phyloP scores from a whole-genome alignment of 1,140 invertebrate species.

The Forficula auricularia region DNA sequence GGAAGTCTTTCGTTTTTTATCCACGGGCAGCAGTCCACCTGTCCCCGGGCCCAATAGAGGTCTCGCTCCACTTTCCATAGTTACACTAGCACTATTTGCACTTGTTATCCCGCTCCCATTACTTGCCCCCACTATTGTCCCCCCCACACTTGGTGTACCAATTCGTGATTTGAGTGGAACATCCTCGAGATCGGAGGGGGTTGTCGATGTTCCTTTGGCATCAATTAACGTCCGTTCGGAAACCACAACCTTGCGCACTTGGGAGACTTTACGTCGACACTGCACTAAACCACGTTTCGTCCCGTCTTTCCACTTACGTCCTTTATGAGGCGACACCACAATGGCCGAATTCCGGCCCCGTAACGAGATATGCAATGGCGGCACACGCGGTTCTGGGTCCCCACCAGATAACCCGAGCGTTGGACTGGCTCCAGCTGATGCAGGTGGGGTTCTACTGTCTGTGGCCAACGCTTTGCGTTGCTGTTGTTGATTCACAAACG shows the following conservation, averaged over 20 bases:
- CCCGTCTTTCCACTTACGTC: neutral
- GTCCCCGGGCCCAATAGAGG: neutral
- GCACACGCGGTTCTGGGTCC: constrained; percentile 50
- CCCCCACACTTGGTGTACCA: neutral
- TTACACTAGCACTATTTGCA: neutral
- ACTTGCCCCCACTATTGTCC: neutral
- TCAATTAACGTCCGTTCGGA: too few species aligned
- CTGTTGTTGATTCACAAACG: constrained; percentile 40
- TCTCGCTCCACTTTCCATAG: neutral
- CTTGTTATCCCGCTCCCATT: neutral
- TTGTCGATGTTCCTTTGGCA: constrained; percentile 1
- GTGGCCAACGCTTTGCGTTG: constrained; percentile 1
- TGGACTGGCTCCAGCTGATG: constrained; percentile 2
- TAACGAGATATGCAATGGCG: constrained; percentile 74
- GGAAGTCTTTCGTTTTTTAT: too few species aligned
- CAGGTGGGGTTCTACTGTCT: constrained; percentile 5
- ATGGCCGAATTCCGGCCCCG: constrained; percentile 72
- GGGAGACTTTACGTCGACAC: too few species aligned
- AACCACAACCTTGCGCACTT: too few species aligned
- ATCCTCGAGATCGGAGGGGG: constrained; percentile 8
- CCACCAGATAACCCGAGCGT: neutral
- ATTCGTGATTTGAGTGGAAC: constrained; percentile 12
- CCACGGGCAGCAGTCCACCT: neutral
- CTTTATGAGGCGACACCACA: constrained; percentile 34
- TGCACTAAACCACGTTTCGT: neutral